phyloP scores from a whole-genome alignment of 2,888 invertebrate species.

The Phaonia tiefii region DNA sequence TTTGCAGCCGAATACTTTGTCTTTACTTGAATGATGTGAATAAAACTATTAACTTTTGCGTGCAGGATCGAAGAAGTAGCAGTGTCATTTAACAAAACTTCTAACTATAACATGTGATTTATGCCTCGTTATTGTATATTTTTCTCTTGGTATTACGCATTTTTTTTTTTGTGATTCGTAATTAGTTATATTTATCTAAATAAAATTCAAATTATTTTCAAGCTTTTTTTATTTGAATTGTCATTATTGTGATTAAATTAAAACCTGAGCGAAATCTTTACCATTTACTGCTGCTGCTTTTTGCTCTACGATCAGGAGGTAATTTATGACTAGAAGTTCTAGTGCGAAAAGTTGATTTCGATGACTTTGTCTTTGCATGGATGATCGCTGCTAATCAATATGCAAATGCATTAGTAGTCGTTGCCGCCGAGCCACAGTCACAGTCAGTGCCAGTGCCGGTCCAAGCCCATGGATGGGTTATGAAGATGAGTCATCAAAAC shows the following conservation, averaged over 20 bases:
- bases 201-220: conserved; percentile 14
- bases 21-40: too few relatives aligned
- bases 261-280: background rate
- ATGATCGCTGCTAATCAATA: conserved; percentile 24
- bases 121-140: conserved; percentile 2
- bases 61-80: too few relatives aligned
- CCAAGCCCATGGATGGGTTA: background rate
- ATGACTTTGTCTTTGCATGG: conserved; percentile 10
- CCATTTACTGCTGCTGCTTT: conserved; percentile 4
- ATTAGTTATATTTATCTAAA: conserved; percentile 18
- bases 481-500: conserved; percentile 1
- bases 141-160: conserved; percentile 15
- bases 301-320: conserved; percentile 2
- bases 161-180: conserved; percentile 2
- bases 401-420: conserved; percentile 39
- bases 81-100: too few relatives aligned
- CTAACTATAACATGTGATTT: background rate
- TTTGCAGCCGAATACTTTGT: too few relatives aligned
- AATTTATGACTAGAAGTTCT: conserved; percentile 13
- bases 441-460: background rate
- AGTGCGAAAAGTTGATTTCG: conserved; percentile 1
- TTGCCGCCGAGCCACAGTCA: background rate
- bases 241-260: background rate
- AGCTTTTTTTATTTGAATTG: too few relatives aligned
- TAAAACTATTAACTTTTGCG: too few relatives aligned